Conservation (phyloP, 1,140 invertebrate species). For the Holotrichia oblita region DNA sequence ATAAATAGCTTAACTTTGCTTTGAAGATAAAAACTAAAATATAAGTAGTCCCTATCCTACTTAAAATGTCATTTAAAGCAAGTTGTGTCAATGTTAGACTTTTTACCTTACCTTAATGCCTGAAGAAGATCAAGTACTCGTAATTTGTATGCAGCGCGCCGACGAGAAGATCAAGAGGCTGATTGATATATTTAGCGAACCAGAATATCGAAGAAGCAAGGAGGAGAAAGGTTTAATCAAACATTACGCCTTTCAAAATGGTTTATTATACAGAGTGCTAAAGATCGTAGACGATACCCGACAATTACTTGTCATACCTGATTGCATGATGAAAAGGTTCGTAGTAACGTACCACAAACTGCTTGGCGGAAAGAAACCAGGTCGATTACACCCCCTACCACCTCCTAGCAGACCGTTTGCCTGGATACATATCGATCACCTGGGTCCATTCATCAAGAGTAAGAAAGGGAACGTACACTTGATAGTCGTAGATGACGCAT, state of each 20-base stretch:
- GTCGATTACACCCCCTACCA: no score
- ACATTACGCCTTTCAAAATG: neutral
- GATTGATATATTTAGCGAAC: neutral
- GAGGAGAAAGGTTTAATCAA: slow-evolving; percentile 16
- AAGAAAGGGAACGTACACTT: slow-evolving; percentile 49
- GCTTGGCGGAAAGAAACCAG: no score
- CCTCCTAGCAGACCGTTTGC: neutral
- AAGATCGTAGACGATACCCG: neutral
- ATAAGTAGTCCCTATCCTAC: no score
- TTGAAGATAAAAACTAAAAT: no score
- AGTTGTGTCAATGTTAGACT: no score
- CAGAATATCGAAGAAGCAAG: neutral
- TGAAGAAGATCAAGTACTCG: slow-evolving; percentile 29
- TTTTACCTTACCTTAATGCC: neutral
- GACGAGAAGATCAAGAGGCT: slow-evolving; percentile 7
- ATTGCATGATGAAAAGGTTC: no score
- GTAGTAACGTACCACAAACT: no score
- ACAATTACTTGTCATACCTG: neutral
- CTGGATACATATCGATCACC: slow-evolving; percentile 47
- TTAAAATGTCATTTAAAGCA: no score
- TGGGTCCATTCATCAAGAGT: slow-evolving; percentile 54
- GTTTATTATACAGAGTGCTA: neutral
- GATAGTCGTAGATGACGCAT: slow-evolving; percentile 51
- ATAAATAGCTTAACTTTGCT: no score
- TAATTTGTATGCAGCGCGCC: slow-evolving; percentile 12